Conservation (phyloP, 2,113 vertebrate genomes). For the Ciconia boyciana region DNA sequence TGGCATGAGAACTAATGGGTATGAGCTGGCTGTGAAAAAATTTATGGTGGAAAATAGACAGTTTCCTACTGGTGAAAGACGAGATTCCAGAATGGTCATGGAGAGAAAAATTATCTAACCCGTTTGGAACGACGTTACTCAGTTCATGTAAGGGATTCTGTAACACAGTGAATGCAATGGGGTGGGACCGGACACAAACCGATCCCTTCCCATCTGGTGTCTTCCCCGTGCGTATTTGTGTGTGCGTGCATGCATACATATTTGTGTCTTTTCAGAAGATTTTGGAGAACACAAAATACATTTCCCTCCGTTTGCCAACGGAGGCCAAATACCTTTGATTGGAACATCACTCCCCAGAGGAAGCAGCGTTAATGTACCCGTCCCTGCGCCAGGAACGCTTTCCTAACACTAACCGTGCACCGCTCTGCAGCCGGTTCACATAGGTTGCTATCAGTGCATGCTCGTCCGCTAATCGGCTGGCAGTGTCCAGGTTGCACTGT, state of each 20-base stretch:
- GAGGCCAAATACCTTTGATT: background rate
- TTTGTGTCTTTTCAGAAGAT: background rate
- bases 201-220: background rate
- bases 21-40: background rate
- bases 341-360: background rate
- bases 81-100: background rate
- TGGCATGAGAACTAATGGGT: background rate
- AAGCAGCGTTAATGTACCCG: background rate
- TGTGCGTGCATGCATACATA: rapidly evolving
- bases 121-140: rapidly evolving
- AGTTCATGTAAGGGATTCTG: background rate
- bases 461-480: conserved; percentile 67
- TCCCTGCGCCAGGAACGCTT: background rate
- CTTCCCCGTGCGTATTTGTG: background rate
- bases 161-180: rapidly evolving
- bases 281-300: rapidly evolving
- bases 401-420: conserved; percentile 72
- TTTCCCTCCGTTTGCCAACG: background rate
- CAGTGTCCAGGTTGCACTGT: conserved; percentile 30
- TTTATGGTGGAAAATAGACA: background rate
- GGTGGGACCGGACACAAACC: background rate
- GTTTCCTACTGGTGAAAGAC: rapidly evolving
- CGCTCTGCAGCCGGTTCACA: conserved; percentile 70
- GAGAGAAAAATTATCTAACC: background rate
- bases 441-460: conserved; percentile 76